phyloP scores from a whole-genome alignment of 2,113 vertebrate species.

The Nycticryphes semicollaris region DNA sequence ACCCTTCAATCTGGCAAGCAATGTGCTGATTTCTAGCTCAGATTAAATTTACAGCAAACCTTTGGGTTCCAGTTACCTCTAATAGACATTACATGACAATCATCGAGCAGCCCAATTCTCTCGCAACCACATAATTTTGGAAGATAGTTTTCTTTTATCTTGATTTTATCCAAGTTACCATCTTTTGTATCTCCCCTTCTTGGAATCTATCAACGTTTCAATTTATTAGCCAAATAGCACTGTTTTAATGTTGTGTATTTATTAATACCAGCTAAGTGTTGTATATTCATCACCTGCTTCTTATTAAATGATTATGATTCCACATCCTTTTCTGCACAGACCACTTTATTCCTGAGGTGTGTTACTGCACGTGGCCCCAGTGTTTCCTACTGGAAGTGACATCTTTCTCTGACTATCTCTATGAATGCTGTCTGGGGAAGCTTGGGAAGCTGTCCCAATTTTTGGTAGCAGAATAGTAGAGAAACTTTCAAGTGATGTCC shows the following conservation, averaged over 20 bases:
- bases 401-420: background rate
- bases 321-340: background rate
- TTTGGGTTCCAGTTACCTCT: background rate
- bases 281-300: background rate
- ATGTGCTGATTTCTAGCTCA: background rate
- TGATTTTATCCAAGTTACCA: background rate
- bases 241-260: background rate
- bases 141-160: background rate
- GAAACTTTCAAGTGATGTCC: background rate
- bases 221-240: background rate
- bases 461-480: background rate
- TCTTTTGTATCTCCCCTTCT: background rate
- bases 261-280: background rate
- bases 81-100: background rate
- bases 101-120: background rate
- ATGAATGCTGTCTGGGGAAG: background rate
- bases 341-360: background rate
- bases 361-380: accelerated
- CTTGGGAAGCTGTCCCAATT: background rate
- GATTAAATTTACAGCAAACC: background rate
- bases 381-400: background rate
- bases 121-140: background rate
- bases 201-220: background rate
- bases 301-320: background rate
- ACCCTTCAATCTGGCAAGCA: background rate